Percentiles rank a stretch among this genome's conserved stretches.
phyloP scores from a whole-genome alignment of 2,888 invertebrate species.

The Geotrupes spiniger region DNA sequence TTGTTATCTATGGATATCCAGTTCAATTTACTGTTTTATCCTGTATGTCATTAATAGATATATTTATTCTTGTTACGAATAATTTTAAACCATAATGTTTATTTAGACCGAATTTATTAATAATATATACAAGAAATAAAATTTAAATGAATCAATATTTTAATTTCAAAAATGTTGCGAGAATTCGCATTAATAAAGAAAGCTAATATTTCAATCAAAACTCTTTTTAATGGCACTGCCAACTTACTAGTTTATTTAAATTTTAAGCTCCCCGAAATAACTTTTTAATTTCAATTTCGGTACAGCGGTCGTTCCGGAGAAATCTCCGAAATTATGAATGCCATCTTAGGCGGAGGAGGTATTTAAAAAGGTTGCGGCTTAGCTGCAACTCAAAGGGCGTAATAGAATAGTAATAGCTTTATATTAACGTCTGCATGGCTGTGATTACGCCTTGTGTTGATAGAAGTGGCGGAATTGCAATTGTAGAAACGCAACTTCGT shows the following conservation, averaged over 20 bases:
- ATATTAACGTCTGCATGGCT: slow-evolving; percentile 47
- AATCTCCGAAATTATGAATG: slow-evolving; percentile 45
- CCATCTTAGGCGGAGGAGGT: slow-evolving; percentile 37
- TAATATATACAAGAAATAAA: too few species aligned
- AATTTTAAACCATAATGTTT: too few species aligned
- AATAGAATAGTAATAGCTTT: slow-evolving; percentile 49
- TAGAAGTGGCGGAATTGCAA: slow-evolving; percentile 17
- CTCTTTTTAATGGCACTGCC: too few species aligned
- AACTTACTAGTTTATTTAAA: slow-evolving; percentile 23
- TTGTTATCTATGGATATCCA: too few species aligned
- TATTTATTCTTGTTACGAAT: too few species aligned
- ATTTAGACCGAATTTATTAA: too few species aligned
- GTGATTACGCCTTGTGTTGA: slow-evolving; percentile 39
- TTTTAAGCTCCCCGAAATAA: slow-evolving; percentile 31
- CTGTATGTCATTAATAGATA: too few species aligned
- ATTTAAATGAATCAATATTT: neutral
- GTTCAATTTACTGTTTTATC: too few species aligned
- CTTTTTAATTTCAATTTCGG: slow-evolving; percentile 43
- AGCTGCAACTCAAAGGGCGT: slow-evolving; percentile 38
- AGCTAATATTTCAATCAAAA: neutral
- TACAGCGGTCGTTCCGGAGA: slow-evolving; percentile 33
- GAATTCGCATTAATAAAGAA: too few species aligned
- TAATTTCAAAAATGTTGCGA: neutral
- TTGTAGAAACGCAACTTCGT: neutral
- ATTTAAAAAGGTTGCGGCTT: slow-evolving; percentile 45